Evolutionary conservation across 2,113 vertebrate genomes (phyloP).

Genomic region (Beaufortia kweichowensis): DNA sequence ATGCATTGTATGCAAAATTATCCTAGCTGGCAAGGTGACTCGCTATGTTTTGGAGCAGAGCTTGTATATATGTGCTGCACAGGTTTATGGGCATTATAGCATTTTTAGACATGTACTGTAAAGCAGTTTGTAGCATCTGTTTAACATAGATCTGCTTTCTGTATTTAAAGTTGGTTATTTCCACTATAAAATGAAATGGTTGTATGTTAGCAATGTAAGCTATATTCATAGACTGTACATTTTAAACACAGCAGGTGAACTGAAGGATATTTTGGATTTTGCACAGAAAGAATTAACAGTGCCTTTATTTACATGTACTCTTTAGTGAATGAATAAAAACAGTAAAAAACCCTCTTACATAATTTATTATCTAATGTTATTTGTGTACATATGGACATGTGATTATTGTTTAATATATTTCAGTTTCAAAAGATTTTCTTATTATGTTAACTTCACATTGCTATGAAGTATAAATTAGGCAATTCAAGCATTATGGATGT

Average conservation of each 20-base stretch:
- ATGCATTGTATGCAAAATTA: too few relatives aligned
- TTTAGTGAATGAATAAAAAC: constrained; percentile 7
- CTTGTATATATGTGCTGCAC: not conserved
- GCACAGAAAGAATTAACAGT: constrained; percentile 17
- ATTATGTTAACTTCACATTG: not conserved
- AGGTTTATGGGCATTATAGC: not conserved
- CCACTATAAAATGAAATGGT: constrained; percentile 2
- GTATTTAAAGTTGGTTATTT: constrained; percentile 29
- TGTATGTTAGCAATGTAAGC: not conserved
- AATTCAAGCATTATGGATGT: too few relatives aligned
- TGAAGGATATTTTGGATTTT: constrained; percentile 7
- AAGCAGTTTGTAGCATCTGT: not conserved
- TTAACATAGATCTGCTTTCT: constrained; percentile 7
- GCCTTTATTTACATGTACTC: not conserved
- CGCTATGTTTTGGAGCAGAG: not conserved
- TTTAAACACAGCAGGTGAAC: not conserved
- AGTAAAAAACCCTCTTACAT: not conserved
- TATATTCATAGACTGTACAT: too few relatives aligned
- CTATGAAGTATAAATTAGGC: not conserved
- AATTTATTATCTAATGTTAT: not conserved
- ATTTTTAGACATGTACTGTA: not conserved
- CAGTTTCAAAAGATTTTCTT: not conserved
- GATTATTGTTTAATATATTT: too few relatives aligned
- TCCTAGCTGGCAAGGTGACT: not conserved
- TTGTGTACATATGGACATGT: too few relatives aligned